These are phyloP conservation scores for Diarsia rubi DNA, from an alignment of 2,888 invertebrate genomes.

Conservation along the genomic window DNA sequence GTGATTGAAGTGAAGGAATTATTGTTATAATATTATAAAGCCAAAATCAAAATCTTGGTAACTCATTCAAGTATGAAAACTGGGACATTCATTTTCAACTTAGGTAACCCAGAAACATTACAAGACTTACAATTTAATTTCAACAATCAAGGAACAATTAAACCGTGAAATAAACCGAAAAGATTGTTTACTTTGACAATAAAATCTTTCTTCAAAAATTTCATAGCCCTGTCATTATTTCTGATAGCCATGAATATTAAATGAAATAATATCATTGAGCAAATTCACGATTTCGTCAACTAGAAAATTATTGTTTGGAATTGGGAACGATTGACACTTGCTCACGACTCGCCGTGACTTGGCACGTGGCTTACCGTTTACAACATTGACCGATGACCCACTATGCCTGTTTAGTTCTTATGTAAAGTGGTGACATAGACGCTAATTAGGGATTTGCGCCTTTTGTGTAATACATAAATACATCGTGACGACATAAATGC, in stretches of 20 bases:
- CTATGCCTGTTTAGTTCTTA: conserved; percentile 32
- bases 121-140: conserved; percentile 25
- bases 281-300: conserved; percentile 35
- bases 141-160: conserved; percentile 14
- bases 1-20: too few species aligned
- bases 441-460: conserved; percentile 27
- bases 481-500: conserved; percentile 28
- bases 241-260: conserved; percentile 34
- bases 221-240: conserved; percentile 26
- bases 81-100: conserved; percentile 11
- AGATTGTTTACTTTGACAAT: conserved; percentile 15
- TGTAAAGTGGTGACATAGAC: conserved; percentile 48
- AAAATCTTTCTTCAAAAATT: conserved; percentile 16
- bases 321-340: conserved; percentile 31
- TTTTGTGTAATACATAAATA: conserved; percentile 36
- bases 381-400: conserved; percentile 56
- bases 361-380: conserved; percentile 36
- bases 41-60: neutral
- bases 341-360: conserved; percentile 54
- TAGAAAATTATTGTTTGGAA: conserved; percentile 25
- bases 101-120: neutral
- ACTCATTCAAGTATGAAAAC: neutral
- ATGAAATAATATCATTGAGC: conserved; percentile 36
- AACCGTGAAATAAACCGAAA: conserved; percentile 50
- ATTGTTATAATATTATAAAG: too few species aligned